Evolutionary conservation across 2,113 vertebrate genomes (phyloP), one percentile per base, ranked within the genome.

Genomic region (Progne subis): DNA sequence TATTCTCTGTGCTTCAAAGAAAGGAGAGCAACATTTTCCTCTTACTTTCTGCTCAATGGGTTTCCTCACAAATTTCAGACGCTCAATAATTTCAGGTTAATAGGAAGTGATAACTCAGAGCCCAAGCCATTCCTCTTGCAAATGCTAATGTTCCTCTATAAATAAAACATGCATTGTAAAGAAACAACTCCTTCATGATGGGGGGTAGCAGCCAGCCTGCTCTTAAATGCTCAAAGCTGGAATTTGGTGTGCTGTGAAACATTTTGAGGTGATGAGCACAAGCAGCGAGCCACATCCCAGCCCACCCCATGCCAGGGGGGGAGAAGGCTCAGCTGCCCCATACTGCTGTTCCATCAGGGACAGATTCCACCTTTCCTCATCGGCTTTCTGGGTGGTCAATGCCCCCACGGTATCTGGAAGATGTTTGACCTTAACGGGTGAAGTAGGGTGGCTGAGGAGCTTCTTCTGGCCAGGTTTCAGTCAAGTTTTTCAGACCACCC

Each of bases 51-150:
- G 75, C 76, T 90, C 84, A 56, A 92, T 91, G 75, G 17, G 43
- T 75, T 96, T 94, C 49, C 86, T 96, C 82, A 79, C 14, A 7
- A 82, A 44, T 89, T 93, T 76, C 91, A 94, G 78, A 71, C 78
- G 39, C 44, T 92, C 90, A 95, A 44, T 95, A 82, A 94, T 86
- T 97, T 94, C 96, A 95, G 92, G 93, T 95, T 97, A 97, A 96
- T 93, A 85, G 90, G 90, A 96, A 95, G 84, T 10, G 70, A 92
- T 95, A 96, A 96, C 61, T 96, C 83, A 94, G 93, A 95, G 68
- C 44, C 41, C 86, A 44, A 94, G 93, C 71, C 69, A 94, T 95
- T 94, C 71, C 64, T 94, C 88, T 87, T 84, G 81, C 79, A 95
- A 96, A 95, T 95, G 92, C 19, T 96, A 96, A 93, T 90, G 91